phyloP scores from a whole-genome alignment of 2,888 invertebrate species.

The Leptarthrus brevirostris region DNA sequence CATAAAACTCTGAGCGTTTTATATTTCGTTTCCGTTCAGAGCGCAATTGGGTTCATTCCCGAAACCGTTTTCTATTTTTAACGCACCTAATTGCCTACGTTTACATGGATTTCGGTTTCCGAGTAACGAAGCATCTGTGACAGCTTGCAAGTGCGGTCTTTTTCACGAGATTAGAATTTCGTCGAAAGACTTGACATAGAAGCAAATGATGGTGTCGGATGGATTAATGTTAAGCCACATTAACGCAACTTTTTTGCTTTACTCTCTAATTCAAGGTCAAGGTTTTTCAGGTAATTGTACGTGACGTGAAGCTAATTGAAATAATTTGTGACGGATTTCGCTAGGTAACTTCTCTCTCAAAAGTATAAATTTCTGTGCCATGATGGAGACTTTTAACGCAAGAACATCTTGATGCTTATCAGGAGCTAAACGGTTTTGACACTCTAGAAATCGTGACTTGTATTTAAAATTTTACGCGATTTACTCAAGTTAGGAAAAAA shows the following conservation, averaged over 20 bases:
- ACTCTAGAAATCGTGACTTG: too few species aligned
- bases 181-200: background rate
- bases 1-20: background rate
- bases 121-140: background rate
- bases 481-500: too few species aligned
- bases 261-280: background rate
- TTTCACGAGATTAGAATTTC: background rate
- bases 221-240: background rate
- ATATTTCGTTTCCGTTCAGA: background rate
- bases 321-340: background rate
- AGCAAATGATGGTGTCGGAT: background rate
- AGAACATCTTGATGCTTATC: too few species aligned
- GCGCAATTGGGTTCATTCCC: background rate
- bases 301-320: background rate
- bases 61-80: conserved; percentile 33
- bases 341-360: background rate
- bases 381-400: too few species aligned
- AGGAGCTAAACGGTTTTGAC: too few species aligned
- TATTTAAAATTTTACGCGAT: too few species aligned
- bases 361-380: too few species aligned
- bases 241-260: background rate
- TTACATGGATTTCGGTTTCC: background rate
- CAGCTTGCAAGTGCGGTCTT: background rate
- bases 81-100: background rate
- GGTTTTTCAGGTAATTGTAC: background rate